Base-by-base conservation (phyloP, 2,888 invertebrate genomes). In the Lithophane leautieri region DNA sequence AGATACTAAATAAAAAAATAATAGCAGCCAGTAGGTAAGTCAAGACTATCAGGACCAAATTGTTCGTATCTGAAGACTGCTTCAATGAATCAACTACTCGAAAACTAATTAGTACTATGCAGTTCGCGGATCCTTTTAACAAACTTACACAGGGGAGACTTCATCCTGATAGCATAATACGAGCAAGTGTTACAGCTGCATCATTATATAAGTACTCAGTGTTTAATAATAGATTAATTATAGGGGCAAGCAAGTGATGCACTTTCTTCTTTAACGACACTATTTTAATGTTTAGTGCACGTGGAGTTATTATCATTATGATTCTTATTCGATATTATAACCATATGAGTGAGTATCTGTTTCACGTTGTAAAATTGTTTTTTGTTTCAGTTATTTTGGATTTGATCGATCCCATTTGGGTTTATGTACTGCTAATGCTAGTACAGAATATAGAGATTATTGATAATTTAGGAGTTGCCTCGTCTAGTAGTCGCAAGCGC, bases 191-290 rank as follows among this genome's bases (percentile, higher is more conserved):
- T 70, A 76, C 68, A 54, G 42, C 75, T 42, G 50, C 61, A 70
- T n/a, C 44, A 76, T 42, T n/a, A 34, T 34, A 34, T 34, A 34
- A 34, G 34, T 34, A n/a, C 42, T 67, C 22, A 22, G 34, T 76
- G 42, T 76, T 76, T 62, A 70, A 76, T 77, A 76, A 77, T 62
- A 78, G 47, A 28, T 70, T 70, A 28, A 62, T 78, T 62, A 70
- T 62, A 70, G 70, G 54, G 62, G 47, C 62, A 62, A 77, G 70
- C 76, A 78, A 34, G 28, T 78, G 28, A 62, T 62, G 28, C 47
- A 56, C 14, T 77, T 42, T 28, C 28, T 56, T 25, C 47, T 56
- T 68, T 60, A 76, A 60, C 25, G 61, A 69, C 22, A 47, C 52
- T 19, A 62, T 78, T 77, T 50, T 54, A 40, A 47, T 58, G 44